Percentiles rank a stretch among this genome's conserved stretches.
Evolutionary conservation across 2,113 vertebrate genomes (phyloP).

Genomic region (Ellobius talpinus): DNA sequence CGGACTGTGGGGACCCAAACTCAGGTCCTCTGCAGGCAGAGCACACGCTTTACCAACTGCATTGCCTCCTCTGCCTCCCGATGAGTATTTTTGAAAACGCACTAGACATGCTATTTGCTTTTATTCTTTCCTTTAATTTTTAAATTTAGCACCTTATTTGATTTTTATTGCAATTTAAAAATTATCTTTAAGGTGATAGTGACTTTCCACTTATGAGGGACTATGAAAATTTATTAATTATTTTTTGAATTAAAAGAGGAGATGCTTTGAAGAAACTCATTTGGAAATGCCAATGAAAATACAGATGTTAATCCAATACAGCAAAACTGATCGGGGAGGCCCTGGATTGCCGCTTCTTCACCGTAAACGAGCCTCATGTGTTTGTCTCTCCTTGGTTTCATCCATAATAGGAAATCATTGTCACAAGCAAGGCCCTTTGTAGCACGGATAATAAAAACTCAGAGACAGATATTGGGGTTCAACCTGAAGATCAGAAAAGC

Average conservation of each 20-base stretch:
- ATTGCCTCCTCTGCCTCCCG: not conserved
- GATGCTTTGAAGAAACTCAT: slow-evolving; percentile 6
- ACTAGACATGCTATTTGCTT: not conserved
- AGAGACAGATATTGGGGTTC: too few relatives aligned
- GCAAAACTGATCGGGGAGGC: not conserved
- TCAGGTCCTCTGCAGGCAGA: not conserved
- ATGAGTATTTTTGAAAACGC: not conserved
- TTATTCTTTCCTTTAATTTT: slow-evolving; percentile 11
- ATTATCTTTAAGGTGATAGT: not conserved
- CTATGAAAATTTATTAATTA: slow-evolving; percentile 11
- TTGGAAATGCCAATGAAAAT: not conserved
- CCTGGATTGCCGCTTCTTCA: not conserved
- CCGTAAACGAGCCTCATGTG: too few relatives aligned
- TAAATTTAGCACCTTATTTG: slow-evolving; percentile 37
- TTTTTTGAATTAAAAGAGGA: not conserved
- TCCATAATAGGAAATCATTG: slow-evolving; percentile 1
- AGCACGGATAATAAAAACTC: too few relatives aligned
- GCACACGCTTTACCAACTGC: not conserved
- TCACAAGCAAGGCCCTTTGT: not conserved
- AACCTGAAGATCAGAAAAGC: too few relatives aligned
- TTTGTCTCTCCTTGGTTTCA: not conserved
- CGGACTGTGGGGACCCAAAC: not conserved
- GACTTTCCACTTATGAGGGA: not conserved
- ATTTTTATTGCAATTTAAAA: slow-evolving; percentile 23
- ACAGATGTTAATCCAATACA: not conserved